phyloP scores from a whole-genome alignment of 2,888 invertebrate species.

The Caenorhabditis sp. region DNA sequence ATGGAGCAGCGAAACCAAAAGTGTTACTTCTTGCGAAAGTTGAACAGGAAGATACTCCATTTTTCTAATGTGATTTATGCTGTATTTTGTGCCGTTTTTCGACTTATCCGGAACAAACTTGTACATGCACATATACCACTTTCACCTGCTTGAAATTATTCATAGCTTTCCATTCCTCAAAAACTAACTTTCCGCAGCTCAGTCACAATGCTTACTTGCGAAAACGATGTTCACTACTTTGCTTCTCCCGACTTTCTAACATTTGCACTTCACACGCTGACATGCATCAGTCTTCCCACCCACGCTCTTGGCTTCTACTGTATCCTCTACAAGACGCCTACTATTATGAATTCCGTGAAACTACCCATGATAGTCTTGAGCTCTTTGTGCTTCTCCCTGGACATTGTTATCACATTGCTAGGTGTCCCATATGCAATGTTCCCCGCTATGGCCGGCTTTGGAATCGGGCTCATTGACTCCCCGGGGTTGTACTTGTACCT shows the following conservation, averaged over 20 bases:
- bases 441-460: conserved; percentile 36
- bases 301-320: conserved; percentile 48
- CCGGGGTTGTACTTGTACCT: conserved; percentile 26
- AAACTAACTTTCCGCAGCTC: too few relatives aligned
- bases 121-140: too few relatives aligned
- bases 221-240: conserved; percentile 5
- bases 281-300: conserved; percentile 1
- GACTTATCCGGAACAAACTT: background rate
- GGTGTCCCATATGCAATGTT: conserved; percentile 31
- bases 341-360: conserved; percentile 32
- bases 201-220: background rate
- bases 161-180: too few relatives aligned
- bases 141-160: too few relatives aligned
- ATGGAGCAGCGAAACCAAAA: too few relatives aligned
- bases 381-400: conserved; percentile 7
- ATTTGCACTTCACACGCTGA: background rate
- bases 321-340: conserved; percentile 37
- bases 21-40: too few relatives aligned
- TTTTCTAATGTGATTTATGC: too few relatives aligned
- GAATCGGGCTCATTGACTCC: conserved; percentile 9
- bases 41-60: too few relatives aligned
- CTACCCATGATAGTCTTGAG: conserved; percentile 6
- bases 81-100: too few relatives aligned
- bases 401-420: conserved; percentile 3
- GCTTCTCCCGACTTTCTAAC: conserved; percentile 21